Conservation (phyloP, 1,140 invertebrate species). For the Drosophila rufa region DNA sequence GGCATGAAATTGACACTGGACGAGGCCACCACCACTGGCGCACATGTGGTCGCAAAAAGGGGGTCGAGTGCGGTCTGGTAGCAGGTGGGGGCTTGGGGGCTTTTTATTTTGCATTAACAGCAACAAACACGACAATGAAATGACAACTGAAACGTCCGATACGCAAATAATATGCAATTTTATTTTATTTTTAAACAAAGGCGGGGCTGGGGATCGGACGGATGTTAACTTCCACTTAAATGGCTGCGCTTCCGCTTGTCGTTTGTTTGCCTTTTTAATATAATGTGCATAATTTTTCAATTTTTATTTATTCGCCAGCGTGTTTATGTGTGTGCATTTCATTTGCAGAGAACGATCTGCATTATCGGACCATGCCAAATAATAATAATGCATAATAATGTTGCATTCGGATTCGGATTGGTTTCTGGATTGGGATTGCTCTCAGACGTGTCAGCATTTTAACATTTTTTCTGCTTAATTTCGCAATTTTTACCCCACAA, state of each 20-base stretch:
- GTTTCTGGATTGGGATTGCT: constrained; percentile 5
- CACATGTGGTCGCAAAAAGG: constrained; percentile 26
- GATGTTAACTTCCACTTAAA: constrained; percentile 85
- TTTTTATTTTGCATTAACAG: constrained; percentile 83
- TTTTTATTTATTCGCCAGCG: constrained; percentile 73
- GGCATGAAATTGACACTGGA: constrained; percentile 63
- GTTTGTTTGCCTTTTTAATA: constrained; percentile 83
- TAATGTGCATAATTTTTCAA: constrained; percentile 84
- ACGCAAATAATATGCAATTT: constrained; percentile 83
- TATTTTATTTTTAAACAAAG: constrained; percentile 75
- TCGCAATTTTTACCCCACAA: constrained; percentile 67
- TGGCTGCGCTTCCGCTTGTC: constrained; percentile 84
- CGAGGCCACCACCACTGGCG: constrained; percentile 31
- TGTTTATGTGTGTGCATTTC: constrained; percentile 72
- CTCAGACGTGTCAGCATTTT: constrained; percentile 75
- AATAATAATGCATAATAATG: constrained; percentile 76
- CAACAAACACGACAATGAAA: constrained; percentile 83
- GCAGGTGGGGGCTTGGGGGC: constrained; percentile 33
- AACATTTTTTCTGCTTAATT: constrained; percentile 79
- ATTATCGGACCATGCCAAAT: constrained; percentile 59
- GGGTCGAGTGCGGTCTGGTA: neutral
- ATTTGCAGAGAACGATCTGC: constrained; percentile 56
- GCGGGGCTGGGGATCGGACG: constrained; percentile 55
- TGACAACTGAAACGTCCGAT: constrained; percentile 84
- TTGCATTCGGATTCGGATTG: constrained; percentile 28